Base-by-base conservation (phyloP, 2,888 invertebrate genomes). In the Tetragonisca angustula region DNA sequence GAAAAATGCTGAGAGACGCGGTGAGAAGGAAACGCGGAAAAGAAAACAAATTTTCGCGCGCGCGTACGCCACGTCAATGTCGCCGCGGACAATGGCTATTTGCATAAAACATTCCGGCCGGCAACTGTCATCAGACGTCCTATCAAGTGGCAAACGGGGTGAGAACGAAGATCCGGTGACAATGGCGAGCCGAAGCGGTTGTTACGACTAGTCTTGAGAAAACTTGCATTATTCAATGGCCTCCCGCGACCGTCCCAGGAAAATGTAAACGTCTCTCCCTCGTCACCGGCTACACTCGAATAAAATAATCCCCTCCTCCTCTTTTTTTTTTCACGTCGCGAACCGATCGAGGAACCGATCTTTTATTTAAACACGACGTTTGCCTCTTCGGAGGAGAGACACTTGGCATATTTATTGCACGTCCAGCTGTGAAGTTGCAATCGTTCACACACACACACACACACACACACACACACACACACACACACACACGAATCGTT, bases 91-190 rank as follows among this genome's bases (percentile, higher is more conserved):
- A 92, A 92, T 92, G 88, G 90, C 61, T 83, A 93, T 93, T 92
- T 93, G 89, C 92, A 93, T 92, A 92, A 93, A 92, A 93, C 92
- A 93, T 91, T 91, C 87, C 80, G 82, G 85, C 88, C 80, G 83
- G 78, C 65, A 82, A 88, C 88, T 90, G 91, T 91, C 92, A 91
- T 90, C 91, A 85, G 56, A 65, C 76, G 81, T 86, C 81, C 77
- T 78, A 85, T 81, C 85, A 68, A 79, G 74, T 79, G 89, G 79
- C 85, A 82, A 82, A 59, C 64, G 67, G 73, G 81, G 72, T 61
- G 62, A 65, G 67, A 75, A 78, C 80, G 81, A 78, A 62, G 83
- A 88, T 89, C 91, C 83, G 81, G 76, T 86, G 81, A 92, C 91
- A 90, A 92, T 91, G 83, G 84, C 82, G 73, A 65, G 64, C 67